Percentiles rank a stretch among this genome's conserved stretches.
phyloP scores from a whole-genome alignment of 2,797 vertebrate genomes.

The Lutjanus campechanus region DNA sequence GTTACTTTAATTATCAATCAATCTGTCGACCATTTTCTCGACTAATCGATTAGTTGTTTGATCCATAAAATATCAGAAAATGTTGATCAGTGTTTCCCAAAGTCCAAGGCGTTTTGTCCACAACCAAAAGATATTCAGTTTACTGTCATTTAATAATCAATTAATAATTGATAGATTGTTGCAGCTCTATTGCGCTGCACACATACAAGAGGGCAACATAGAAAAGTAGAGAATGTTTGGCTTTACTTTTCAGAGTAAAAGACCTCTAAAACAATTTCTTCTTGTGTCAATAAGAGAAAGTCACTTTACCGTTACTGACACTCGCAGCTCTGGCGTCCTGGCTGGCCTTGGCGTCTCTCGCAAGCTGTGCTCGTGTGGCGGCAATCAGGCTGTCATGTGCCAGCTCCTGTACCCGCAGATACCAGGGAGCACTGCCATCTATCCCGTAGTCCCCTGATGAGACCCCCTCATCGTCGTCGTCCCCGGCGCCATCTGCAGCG shows the following conservation, averaged over 20 bases:
- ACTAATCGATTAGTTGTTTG: too few species aligned
- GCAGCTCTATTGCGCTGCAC: too few species aligned
- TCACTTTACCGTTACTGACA: conserved; percentile 86
- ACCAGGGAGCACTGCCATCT: conserved; percentile 96
- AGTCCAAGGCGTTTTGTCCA: too few species aligned
- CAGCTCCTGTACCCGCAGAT: conserved; percentile 96
- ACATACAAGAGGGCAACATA: not conserved
- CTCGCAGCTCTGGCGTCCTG: conserved; percentile 90
- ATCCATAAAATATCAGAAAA: too few species aligned
- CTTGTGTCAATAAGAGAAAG: conserved; percentile 6
- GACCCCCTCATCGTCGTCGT: conserved; percentile 92
- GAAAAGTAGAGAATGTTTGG: not conserved
- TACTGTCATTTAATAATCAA: too few species aligned
- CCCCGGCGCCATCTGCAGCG: conserved; percentile 90
- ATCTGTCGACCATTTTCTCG: too few species aligned
- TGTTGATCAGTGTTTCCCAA: too few species aligned
- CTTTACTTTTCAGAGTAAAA: not conserved
- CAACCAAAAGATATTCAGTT: too few species aligned
- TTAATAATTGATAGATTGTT: too few species aligned
- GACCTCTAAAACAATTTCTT: not conserved
- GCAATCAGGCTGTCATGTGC: conserved; percentile 99
- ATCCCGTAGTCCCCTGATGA: conserved; percentile 89
- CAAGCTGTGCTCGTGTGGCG: conserved; percentile 96
- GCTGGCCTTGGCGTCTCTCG: conserved; percentile 93
- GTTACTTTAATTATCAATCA: too few species aligned